Evolutionary conservation across 1,140 invertebrate species (phyloP), one percentile per base, ranked within the genome.

Genomic region (Acyrthosiphon pisum): DNA sequence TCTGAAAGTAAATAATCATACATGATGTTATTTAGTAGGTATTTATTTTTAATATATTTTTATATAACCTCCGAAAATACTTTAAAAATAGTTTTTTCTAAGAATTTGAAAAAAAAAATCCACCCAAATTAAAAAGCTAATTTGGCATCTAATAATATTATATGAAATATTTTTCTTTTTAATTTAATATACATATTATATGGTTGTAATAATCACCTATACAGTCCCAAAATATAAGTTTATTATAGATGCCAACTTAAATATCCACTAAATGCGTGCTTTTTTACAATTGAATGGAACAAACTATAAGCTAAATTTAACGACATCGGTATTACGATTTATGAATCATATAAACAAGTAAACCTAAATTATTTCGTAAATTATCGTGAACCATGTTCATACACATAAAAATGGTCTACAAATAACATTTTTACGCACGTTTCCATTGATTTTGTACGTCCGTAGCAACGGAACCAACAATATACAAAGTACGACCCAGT

Each of bases 391-490:
- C 30, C n/a, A 18, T n/a, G 30, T n/a, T n/a, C 30, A 68, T 76
- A 6, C n/a, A 76, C 18, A 35, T n/a, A n/a, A 68, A n/a, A 68
- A 76, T 76, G 4, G 60, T 76, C n/a, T 76, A 37, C 7, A 83
- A 37, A 83, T 81, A 83, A 83, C 6, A 83, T 18, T 83, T 83
- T 83, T 41, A 22, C 8, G 20, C 76, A 7, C 81, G 37, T 83
- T 83, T 37, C 37, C 81, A 87, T 87, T n/a, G 86, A 87, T 87
- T 87, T 87, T 48, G 30, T 48, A 18, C 18, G 14, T n/a, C 48
- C 87, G 22, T 89, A 89, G 87, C 87, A 89, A 89, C 87, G 48
- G n/a, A 37, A 89, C n/a, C 48, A 50, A 53, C 48, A 53, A 22
- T 89, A 37, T 89, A 87, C 30, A 44, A 44, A 26, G 9, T 84